Base-by-base conservation (phyloP, 2,797 vertebrate genomes). In the Sebastes iracundus region DNA sequence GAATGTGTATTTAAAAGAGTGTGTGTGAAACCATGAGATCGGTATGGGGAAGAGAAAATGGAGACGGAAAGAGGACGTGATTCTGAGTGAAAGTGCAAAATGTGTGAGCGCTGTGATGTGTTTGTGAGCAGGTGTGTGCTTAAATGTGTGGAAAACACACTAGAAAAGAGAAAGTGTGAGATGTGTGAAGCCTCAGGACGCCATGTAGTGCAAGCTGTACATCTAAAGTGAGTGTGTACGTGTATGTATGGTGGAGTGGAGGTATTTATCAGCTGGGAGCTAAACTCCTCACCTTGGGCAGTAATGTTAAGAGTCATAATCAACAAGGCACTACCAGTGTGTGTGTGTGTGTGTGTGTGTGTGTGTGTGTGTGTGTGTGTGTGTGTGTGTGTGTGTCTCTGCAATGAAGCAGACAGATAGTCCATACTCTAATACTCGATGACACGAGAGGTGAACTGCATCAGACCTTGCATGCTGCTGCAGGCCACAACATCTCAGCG, bases 361-460 rank as follows among this genome's bases (percentile, higher is more conserved):
- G 68, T 75, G 14, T 62, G 65, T 32, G 30, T 30, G 30, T 30
- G 7, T 28, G 28, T 28, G 28, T 28, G 67, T 74, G 18, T 62
- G 67, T 74, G 18, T 74, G 18, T 62, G 65, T 72, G 18, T 62
- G 68, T 75, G 14, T 60, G 65, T 75, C 6, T 83, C 42, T 49
- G 60, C 76, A 85, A 80, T 81, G 75, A 88, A 88, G 56, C 76
- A 64, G 88, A 88, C 88, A 90, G 82, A 87, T 75, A 87, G 83
- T 87, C 85, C 77, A 87, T 82, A 85, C 88, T 81, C 84, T 91
- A 94, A 92, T 77, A 81, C 80, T 91, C 86, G 72, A 80, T 88
- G 94, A 93, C 92, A 91, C 80, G 59, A 89, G 87, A 91, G 92
- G 92, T 92, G 92, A 94, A 88, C 84, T 89, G 84, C 86, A 80